Conservation (phyloP, 2,888 invertebrate genomes). For the Hypomecis punctinalis region DNA sequence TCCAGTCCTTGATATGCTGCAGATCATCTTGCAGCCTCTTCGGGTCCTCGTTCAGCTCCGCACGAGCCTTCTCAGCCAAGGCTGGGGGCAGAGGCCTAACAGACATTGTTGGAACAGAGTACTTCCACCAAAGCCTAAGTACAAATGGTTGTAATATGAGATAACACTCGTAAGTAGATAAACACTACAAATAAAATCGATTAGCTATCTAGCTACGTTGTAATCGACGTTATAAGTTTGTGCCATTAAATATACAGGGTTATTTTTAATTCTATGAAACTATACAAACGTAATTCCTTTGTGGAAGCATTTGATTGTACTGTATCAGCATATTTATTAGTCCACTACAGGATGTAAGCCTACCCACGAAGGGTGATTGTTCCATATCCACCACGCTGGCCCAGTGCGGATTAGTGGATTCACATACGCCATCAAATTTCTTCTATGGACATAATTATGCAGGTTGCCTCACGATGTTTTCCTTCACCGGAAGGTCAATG, state of each 20-base stretch:
- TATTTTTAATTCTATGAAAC: neutral
- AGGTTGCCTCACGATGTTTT: no score
- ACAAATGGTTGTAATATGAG: constrained; percentile 12
- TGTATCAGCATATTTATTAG: no score
- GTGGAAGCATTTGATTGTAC: no score
- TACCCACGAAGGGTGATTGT: no score
- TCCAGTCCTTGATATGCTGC: constrained; percentile 82
- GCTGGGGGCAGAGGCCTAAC: constrained; percentile 60
- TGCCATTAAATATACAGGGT: neutral
- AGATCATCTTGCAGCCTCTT: constrained; percentile 75
- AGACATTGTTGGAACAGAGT: constrained; percentile 51
- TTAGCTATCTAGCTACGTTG: constrained; percentile 33
- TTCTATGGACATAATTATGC: no score
- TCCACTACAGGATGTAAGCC: no score
- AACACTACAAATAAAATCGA: constrained; percentile 30
- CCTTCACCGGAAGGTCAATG: no score
- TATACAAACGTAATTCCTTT: no score
- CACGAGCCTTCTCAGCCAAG: constrained; percentile 72
- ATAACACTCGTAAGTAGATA: constrained; percentile 23
- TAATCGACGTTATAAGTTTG: constrained; percentile 1
- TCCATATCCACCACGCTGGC: no score
- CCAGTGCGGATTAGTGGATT: no score
- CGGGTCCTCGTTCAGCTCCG: constrained; percentile 83
- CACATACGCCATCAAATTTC: no score
- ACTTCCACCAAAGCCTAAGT: constrained; percentile 5